Percentiles rank a stretch among this genome's conserved stretches.
Evolutionary conservation across 2,797 vertebrate species (phyloP).

Genomic region (Hipposideros larvatus): DNA sequence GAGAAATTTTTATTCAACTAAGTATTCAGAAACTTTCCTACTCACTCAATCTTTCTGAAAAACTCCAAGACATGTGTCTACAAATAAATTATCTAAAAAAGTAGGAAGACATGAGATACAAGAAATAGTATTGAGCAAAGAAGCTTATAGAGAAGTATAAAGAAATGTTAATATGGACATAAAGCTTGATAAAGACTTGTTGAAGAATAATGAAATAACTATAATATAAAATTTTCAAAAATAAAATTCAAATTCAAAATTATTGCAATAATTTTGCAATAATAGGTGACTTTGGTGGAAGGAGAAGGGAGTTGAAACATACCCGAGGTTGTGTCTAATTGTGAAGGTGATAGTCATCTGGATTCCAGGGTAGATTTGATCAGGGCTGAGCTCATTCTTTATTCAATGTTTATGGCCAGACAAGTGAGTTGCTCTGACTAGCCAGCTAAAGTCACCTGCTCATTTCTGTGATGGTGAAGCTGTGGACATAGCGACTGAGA

Average conservation of each 20-base stretch:
- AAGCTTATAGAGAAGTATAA: background rate
- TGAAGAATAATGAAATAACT: constrained; percentile 9
- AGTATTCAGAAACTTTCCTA: background rate
- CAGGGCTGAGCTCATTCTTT: background rate
- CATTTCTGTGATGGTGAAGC: background rate
- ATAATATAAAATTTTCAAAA: background rate
- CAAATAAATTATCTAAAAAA: constrained; percentile 44
- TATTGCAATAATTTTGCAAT: constrained; percentile 12
- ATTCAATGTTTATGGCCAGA: background rate
- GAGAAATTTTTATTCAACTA: constrained; percentile 43
- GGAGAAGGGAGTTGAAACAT: background rate
- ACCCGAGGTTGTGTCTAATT: background rate
- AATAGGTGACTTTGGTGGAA: background rate
- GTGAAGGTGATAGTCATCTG: background rate
- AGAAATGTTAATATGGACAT: background rate
- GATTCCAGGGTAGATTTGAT: background rate
- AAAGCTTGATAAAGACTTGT: background rate
- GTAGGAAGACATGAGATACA: background rate
- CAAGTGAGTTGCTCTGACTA: background rate
- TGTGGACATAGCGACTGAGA: background rate
- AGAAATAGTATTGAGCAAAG: constrained; percentile 20
- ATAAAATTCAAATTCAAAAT: constrained; percentile 48
- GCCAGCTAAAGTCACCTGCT: background rate
- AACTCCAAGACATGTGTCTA: background rate
- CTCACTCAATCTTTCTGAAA: constrained; percentile 21